Base-by-base conservation (phyloP, 2,888 invertebrate species). In the Drosophila macrospina region DNA sequence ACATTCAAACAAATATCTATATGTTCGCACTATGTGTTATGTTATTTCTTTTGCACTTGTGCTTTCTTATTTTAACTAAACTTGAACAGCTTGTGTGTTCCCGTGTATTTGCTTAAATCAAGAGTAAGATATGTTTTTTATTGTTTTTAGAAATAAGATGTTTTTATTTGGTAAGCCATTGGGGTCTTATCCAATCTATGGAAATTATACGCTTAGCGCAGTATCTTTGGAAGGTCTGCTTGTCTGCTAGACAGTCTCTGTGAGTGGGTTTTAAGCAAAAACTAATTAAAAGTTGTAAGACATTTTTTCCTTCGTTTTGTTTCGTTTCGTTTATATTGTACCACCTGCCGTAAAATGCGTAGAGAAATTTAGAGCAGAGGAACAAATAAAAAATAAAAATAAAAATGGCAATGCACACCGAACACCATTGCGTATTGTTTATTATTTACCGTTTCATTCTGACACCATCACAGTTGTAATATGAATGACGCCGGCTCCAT, bases 231-330 rank as follows among this genome's bases (percentile, higher is more conserved):
- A 39, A 28, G 32, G 6, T 24, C 5, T 51, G 32, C 32, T 30
- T 48, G 45, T 39, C 26, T 47, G 16, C 45, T 42, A 55, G 61
- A 45, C 62, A 56, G 66, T 54, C 45, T 56, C 54, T 50, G 68
- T 73, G 69, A 87, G 69, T 80, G 66, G 87, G 80, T 86, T 89
- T 90, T 88, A 86, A 90, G 89, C 87, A 91, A 91, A 91, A 91
- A 91, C 91, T 91, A 91, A 91, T 91, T 91, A 91, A 91, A 91
- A 91, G 91, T 91, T 91, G 85, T 89, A 91, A 91, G 91, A 91
- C 91, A 90, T 88, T 89, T 89, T 88, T 82, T 52, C 69, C 66
- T 60, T 11, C 50, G 41, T 77, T 63, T 65, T 70, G 64, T 75
- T 69, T 34, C 45, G 57, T 64, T 73, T 65, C 28, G 36, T 59